Conservation (phyloP, 2,888 invertebrate species). For the Polylopha cassiicola region DNA sequence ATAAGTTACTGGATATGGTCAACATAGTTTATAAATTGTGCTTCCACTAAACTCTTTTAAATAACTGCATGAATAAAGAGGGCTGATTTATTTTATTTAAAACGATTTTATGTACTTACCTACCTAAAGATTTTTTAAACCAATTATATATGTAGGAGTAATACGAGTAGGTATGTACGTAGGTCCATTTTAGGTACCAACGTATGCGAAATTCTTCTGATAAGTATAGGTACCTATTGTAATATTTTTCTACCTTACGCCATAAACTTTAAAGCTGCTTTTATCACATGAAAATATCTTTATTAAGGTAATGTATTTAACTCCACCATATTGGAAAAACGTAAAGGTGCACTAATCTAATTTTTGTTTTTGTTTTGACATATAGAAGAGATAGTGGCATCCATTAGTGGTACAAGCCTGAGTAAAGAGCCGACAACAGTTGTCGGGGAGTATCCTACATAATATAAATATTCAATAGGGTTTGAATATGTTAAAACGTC, state of each 20-base stretch:
- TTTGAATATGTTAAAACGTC: conserved; percentile 74
- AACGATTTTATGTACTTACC: no score
- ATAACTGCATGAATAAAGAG: conserved; percentile 8
- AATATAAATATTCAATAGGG: conserved; percentile 76
- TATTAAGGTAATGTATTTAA: no score
- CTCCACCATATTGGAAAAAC: conserved; percentile 14
- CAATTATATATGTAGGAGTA: no score
- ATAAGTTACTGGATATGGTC: conserved; percentile 35
- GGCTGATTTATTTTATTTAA: conserved; percentile 1
- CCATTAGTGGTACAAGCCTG: conserved; percentile 69
- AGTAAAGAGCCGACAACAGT: conserved; percentile 53
- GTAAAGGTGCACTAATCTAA: conserved; percentile 43
- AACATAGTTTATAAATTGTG: conserved; percentile 16
- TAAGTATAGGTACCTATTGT: no score
- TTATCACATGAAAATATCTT: no score
- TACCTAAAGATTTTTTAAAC: no score
- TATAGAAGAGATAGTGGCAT: conserved; percentile 55
- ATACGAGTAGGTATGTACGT: no score
- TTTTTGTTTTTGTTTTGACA: conserved; percentile 58
- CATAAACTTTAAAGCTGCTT: no score
- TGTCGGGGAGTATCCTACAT: conserved; percentile 40
- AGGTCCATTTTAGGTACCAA: no score
- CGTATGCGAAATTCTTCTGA: no score
- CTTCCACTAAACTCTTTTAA: conserved; percentile 18
- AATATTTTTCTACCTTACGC: no score